Evolutionary conservation across 1,140 invertebrate genomes (phyloP), one percentile per base, ranked within the genome.

Genomic region (Choristoneura fumiferana): DNA sequence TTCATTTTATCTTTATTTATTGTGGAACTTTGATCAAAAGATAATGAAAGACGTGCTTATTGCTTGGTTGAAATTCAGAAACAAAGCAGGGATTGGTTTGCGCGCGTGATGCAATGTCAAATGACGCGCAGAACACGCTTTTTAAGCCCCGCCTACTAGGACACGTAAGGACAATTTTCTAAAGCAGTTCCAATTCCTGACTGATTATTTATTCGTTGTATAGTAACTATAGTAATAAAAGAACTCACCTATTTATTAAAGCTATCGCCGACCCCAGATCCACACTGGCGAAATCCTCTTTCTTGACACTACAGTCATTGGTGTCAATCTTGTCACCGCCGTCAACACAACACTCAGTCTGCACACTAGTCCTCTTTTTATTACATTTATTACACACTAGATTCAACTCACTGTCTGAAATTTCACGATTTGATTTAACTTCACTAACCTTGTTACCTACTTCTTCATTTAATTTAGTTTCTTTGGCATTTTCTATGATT

Each of bases 221-320:
- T n/a, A n/a, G n/a, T n/a, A n/a, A n/a, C n/a, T n/a, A n/a, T n/a
- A n/a, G n/a, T n/a, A n/a, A n/a, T n/a, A n/a, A 45, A 34, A 39
- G 39, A 66, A 75, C 78, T 78, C 53, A 84, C 84, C 81, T 75
- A 68, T 88, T 87, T 17, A 87, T 87, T 14, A 87, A 62, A 8
- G 83, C 77, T n/a, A 86, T 86, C 0, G 84, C 83, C 0, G 73
- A 68, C 65, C 69, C 84, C 4, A 88, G 54, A 65, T 88, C 81
- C 1, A 88, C 84, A 54, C 77, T 81, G 0, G 73, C 78, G 4
- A 65, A 36, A 6, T 76, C 77, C 10, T 45, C 55, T 17, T 14
- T 43, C 14, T 60, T 45, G 6, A 70, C 71, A 55, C 14, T 54
- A 14, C 63, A 71, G 36, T 58, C 53, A 45, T 12, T 15, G 22